Conservation (phyloP, 1,140 invertebrate genomes). For the Drosophila eugracilis region DNA sequence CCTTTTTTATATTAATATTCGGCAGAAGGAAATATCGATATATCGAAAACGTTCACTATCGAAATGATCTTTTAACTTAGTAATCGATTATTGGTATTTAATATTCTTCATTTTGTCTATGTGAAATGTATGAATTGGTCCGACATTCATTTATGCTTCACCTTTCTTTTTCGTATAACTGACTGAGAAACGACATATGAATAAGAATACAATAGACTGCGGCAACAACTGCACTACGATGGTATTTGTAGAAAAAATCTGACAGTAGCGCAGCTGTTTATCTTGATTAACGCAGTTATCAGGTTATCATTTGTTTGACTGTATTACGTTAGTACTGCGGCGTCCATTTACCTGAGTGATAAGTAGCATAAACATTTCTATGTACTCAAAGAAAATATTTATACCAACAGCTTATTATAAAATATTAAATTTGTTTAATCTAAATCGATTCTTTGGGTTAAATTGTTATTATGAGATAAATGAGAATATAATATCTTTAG, state of each 20-base stretch:
- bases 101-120: too few species aligned
- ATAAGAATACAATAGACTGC: constrained; percentile 9
- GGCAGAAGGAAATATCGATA: not conserved
- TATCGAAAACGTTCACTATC: not conserved
- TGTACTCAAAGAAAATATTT: not conserved
- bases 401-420: too few species aligned
- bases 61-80: not conserved
- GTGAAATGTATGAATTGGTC: too few species aligned
- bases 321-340: constrained; percentile 68
- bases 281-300: constrained; percentile 43
- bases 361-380: constrained; percentile 28
- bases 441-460: not conserved
- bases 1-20: constrained; percentile 2
- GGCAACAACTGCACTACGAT: not conserved
- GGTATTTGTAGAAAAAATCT: constrained; percentile 34
- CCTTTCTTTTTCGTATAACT: constrained; percentile 2
- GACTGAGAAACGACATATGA: not conserved
- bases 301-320: constrained; percentile 57
- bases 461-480: too few species aligned
- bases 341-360: constrained; percentile 43
- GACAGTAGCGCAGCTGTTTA: constrained; percentile 38
- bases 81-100: too few species aligned
- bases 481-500: too few species aligned
- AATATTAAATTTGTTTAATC: too few species aligned
- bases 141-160: not conserved